Percentiles rank a stretch among this genome's conserved stretches.
Conservation (phyloP, 2,888 invertebrate genomes). For the Lysandra coridon region DNA sequence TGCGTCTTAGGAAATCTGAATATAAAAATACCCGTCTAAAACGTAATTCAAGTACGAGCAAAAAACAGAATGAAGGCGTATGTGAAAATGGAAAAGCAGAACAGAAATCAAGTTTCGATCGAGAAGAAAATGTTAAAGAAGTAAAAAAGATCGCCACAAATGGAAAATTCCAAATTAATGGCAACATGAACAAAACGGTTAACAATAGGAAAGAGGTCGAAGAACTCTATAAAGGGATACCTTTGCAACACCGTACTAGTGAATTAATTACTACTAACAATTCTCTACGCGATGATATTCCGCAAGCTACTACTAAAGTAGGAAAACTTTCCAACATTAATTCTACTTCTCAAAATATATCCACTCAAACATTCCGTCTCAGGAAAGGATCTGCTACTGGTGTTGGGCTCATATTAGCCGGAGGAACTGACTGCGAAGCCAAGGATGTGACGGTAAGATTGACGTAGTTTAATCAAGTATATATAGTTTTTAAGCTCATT, state of each 20-base stretch:
- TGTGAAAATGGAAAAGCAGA: constrained; percentile 59
- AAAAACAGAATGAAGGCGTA: constrained; percentile 60
- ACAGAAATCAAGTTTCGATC: constrained; percentile 58
- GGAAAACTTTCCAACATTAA: constrained; percentile 31
- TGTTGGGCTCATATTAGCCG: constrained; percentile 93
- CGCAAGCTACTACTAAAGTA: not conserved
- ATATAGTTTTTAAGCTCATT: not conserved
- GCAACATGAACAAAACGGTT: constrained; percentile 30
- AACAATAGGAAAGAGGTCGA: constrained; percentile 16
- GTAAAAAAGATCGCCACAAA: constrained; percentile 42
- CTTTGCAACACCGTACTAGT: not conserved
- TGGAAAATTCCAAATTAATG: constrained; percentile 25
- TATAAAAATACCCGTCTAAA: constrained; percentile 72
- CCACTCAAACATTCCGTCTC: constrained; percentile 60
- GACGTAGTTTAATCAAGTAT: not conserved
- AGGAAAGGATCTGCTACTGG: constrained; percentile 79
- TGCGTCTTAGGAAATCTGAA: constrained; percentile 70
- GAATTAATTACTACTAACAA: not conserved
- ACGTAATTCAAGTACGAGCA: constrained; percentile 66
- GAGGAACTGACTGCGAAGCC: constrained; percentile 94
- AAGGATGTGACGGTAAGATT: constrained; percentile 91
- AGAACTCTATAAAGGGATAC: not conserved
- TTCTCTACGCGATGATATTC: not conserved
- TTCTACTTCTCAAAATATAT: constrained; percentile 44
- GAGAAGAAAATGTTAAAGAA: constrained; percentile 65